Evolutionary conservation across 2,113 vertebrate species (phyloP).

Genomic region (Clarias magur): DNA sequence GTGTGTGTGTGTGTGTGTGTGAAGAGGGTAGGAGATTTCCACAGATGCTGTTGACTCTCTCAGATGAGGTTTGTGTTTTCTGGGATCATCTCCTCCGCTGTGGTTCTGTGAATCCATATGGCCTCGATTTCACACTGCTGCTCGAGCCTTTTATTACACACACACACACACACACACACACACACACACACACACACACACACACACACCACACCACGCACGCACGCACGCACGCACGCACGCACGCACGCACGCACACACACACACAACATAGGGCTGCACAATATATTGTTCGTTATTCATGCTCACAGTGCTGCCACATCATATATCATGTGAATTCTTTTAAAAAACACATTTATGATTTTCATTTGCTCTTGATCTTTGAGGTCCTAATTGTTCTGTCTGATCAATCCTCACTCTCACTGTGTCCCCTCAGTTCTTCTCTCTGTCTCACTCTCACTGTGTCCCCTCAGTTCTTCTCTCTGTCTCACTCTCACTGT

Average conservation of each 20-base stretch:
- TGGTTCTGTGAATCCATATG: constrained; percentile 52
- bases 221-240: too few species aligned
- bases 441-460: background rate
- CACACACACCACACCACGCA: constrained; percentile 35
- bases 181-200: constrained; percentile 28
- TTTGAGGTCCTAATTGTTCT: background rate
- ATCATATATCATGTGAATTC: background rate
- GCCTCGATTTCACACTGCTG: constrained; percentile 43
- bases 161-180: constrained; percentile 34
- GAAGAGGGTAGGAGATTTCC: constrained; percentile 9
- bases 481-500: background rate
- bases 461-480: background rate
- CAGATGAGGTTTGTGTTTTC: constrained; percentile 49
- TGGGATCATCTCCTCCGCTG: constrained; percentile 48
- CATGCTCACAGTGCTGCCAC: background rate
- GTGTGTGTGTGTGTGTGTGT: background rate
- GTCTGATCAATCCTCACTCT: background rate
- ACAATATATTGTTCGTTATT: background rate
- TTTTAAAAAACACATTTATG: background rate
- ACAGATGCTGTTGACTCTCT: constrained; percentile 46
- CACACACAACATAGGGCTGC: background rate
- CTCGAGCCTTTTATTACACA: constrained; percentile 42
- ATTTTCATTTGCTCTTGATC: background rate
- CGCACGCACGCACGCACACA: constrained; percentile 23
- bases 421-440: background rate